Percentiles rank a stretch among this genome's conserved stretches.
Conservation (phyloP, 2,888 invertebrate genomes). For the Drosophila incognita region DNA sequence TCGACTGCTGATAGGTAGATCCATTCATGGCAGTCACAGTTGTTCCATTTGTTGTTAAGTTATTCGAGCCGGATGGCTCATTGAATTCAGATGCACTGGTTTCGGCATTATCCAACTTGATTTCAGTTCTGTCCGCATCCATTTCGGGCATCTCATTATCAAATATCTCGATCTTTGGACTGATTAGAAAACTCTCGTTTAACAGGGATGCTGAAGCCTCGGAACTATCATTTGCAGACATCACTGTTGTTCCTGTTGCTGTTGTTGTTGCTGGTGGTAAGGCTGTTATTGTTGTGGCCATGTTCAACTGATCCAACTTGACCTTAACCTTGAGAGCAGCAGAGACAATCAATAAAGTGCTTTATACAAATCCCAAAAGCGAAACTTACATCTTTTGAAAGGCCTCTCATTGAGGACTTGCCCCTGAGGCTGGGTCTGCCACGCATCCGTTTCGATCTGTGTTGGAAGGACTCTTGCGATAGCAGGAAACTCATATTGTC, state of each 20-base stretch:
- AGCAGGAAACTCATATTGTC: constrained; percentile 76
- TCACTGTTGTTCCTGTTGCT: constrained; percentile 4
- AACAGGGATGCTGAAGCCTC: constrained; percentile 16
- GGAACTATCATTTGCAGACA: constrained; percentile 1
- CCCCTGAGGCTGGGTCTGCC: constrained; percentile 3
- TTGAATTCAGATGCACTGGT: constrained; percentile 18
- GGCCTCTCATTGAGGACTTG: background rate
- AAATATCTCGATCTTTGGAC: constrained; percentile 70
- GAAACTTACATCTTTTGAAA: constrained; percentile 23
- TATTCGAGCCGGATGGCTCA: constrained; percentile 30
- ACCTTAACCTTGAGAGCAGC: constrained; percentile 11
- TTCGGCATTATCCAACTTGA: constrained; percentile 32
- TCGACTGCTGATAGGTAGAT: constrained; percentile 12
- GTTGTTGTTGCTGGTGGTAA: constrained; percentile 4
- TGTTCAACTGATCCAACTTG: constrained; percentile 35
- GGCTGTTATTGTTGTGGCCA: constrained; percentile 14
- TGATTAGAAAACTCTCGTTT: constrained; percentile 54
- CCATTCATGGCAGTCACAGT: constrained; percentile 4
- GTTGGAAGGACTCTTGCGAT: constrained; percentile 65
- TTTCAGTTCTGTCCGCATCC: constrained; percentile 8
- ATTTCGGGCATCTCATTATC: constrained; percentile 39
- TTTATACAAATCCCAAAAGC: background rate
- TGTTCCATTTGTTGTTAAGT: constrained; percentile 8
- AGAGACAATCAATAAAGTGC: background rate
- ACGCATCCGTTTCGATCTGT: constrained; percentile 45